Percentiles rank a stretch among this genome's conserved stretches.
These are phyloP conservation scores for Papilio demoleus DNA, from an alignment of 2,888 invertebrate genomes.

Conservation along the genomic window DNA sequence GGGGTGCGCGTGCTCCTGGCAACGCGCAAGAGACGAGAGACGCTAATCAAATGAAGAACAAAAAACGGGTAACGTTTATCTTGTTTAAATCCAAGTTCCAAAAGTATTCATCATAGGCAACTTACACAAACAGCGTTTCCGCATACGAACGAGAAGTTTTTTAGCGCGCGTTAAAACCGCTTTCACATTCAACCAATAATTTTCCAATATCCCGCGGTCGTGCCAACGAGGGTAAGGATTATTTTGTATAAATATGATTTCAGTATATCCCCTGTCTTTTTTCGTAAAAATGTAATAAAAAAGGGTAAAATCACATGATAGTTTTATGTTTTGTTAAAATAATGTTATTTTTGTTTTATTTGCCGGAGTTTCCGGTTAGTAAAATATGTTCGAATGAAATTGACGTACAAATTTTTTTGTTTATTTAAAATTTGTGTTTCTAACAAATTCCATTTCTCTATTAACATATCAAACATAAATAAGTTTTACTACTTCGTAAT, in stretches of 20 bases:
- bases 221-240: too few species aligned
- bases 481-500: constrained; percentile 3
- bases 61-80: constrained; percentile 86
- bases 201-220: too few species aligned
- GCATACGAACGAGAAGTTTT: too few species aligned
- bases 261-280: too few species aligned
- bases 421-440: background rate
- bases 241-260: too few species aligned
- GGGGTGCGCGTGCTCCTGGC: constrained; percentile 91
- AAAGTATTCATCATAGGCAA: too few species aligned
- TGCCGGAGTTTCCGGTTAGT: background rate
- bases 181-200: too few species aligned
- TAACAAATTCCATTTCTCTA: constrained; percentile 12
- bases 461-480: constrained; percentile 16
- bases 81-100: background rate
- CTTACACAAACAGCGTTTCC: too few species aligned
- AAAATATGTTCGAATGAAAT: background rate
- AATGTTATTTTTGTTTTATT: background rate
- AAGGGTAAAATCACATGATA: background rate
- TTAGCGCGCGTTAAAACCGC: too few species aligned
- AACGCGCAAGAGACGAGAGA: constrained; percentile 91
- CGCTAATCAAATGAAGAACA: constrained; percentile 91
- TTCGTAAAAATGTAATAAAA: background rate
- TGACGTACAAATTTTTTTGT: constrained; percentile 13
- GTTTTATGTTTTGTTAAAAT: background rate